phyloP scores from a whole-genome alignment of 2,113 vertebrate species.

The Hyaena hyaena region DNA sequence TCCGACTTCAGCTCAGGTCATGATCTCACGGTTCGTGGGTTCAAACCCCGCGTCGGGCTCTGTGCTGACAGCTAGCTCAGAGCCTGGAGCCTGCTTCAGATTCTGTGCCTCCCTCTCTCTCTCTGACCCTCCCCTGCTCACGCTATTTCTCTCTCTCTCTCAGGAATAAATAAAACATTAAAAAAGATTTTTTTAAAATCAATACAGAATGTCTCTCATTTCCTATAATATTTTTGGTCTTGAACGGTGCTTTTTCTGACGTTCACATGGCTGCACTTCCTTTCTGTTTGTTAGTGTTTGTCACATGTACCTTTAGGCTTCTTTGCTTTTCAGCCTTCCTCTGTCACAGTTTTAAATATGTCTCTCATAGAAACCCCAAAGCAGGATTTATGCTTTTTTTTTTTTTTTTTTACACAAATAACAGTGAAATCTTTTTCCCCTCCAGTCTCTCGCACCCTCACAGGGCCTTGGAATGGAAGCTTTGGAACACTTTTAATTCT shows the following conservation, averaged over 20 bases:
- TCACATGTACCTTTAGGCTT: not conserved
- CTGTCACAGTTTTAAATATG: not conserved
- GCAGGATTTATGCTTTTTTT: not conserved
- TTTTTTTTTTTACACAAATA: not conserved
- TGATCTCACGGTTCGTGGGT: too few relatives aligned
- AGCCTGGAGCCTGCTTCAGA: too few relatives aligned
- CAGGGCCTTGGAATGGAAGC: not conserved
- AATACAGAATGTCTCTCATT: not conserved
- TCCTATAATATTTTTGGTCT: constrained; percentile 1
- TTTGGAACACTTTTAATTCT: constrained; percentile 12
- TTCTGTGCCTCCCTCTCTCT: too few relatives aligned
- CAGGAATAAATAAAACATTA: too few relatives aligned
- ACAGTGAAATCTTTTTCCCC: not conserved
- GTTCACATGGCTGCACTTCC: not conserved
- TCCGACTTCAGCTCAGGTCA: too few relatives aligned
- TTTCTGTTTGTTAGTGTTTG: constrained; percentile 19
- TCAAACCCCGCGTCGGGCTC: too few relatives aligned
- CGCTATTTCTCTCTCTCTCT: too few relatives aligned
- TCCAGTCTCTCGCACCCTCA: not conserved
- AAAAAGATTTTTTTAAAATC: not conserved
- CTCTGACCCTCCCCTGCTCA: too few relatives aligned
- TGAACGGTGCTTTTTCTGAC: constrained; percentile 12
- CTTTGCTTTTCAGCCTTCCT: constrained; percentile 24
- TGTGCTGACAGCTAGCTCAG: too few relatives aligned
- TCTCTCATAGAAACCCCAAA: not conserved